Base-by-base conservation (phyloP, 2,888 invertebrate genomes). In the Phytoseiulus persimilis region DNA sequence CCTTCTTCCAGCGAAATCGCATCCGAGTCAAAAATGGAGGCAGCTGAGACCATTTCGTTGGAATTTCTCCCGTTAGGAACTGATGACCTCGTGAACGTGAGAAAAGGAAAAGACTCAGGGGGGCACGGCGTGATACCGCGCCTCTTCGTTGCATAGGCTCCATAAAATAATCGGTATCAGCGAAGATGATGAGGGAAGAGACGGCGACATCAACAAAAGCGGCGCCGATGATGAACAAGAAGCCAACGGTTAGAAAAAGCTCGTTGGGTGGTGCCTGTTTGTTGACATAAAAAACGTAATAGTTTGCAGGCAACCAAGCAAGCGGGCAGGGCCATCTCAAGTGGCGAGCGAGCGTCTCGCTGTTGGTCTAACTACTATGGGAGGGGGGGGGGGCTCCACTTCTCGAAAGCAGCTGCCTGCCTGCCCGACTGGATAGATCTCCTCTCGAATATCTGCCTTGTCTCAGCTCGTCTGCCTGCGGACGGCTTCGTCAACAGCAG, bases 201-300 rank as follows among this genome's bases (percentile, higher is more conserved):
- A 83, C 83, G 89, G 46, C 90, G 83, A 39, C 83, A 83, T 32
- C 83, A 83, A 83, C 90, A 90, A 90, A 31, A 90, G 90, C 65
- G 32, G 31, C 31, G 46, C 32, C 39, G 32, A 87, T 45, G 33
- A 87, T 33, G 32, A 32, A 32, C 84, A 39, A 33, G 32, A 87
- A 45, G 31, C 87, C 45, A 87, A 87, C 87, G 39, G 33, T 32
- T 45, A n/a, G n/a, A 87, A 87, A 31, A 33, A 32, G 33, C 87
- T 32, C 87, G 45, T 84, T 32, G 84, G 32, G 32, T 32, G 32
- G 32, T 84, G 84, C 84, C 31, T 84, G 84, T 33, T 33, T 84
- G 84, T 33, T 33, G 84, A n/a, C 87, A 32, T 32, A 33, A 87
- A 87, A 87, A 87, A 87, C 87, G 87, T 87, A 87, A 87, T 87